phyloP scores from a whole-genome alignment of 2,797 vertebrate species.

The Mus spretus region DNA sequence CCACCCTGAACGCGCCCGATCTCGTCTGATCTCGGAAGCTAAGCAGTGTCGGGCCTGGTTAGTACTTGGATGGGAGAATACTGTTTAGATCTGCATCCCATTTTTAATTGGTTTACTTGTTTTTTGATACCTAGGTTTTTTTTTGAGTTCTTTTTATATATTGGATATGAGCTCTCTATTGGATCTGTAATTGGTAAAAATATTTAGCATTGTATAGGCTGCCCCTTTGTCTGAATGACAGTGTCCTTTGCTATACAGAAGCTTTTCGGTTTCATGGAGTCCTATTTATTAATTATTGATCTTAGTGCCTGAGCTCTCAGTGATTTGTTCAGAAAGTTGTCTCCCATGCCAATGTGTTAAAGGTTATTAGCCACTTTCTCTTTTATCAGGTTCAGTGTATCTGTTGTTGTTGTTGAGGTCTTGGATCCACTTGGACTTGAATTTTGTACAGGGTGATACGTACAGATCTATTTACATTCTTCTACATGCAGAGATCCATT shows the following conservation, averaged over 20 bases:
- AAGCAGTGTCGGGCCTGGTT: too few relatives aligned
- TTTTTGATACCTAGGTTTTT: neutral
- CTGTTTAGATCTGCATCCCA: neutral
- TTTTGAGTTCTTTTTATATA: neutral
- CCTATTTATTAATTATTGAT: neutral
- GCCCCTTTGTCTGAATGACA: neutral
- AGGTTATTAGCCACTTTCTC: neutral
- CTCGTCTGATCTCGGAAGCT: too few relatives aligned
- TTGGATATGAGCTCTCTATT: neutral
- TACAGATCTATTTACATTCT: neutral
- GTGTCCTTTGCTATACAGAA: neutral
- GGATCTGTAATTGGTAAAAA: neutral
- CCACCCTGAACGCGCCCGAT: too few relatives aligned
- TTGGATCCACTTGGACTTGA: neutral
- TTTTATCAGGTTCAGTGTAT: neutral
- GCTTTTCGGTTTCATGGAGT: neutral
- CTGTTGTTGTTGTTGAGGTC: neutral
- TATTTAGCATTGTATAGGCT: neutral
- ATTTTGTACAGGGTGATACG: neutral
- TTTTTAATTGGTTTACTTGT: neutral
- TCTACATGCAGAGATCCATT: neutral
- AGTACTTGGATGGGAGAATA: neutral
- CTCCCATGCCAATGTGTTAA: neutral
- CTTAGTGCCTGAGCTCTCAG: neutral
- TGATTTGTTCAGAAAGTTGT: neutral